Conservation (phyloP, 1,140 invertebrate genomes). For the Brachionus plicatilis region DNA sequence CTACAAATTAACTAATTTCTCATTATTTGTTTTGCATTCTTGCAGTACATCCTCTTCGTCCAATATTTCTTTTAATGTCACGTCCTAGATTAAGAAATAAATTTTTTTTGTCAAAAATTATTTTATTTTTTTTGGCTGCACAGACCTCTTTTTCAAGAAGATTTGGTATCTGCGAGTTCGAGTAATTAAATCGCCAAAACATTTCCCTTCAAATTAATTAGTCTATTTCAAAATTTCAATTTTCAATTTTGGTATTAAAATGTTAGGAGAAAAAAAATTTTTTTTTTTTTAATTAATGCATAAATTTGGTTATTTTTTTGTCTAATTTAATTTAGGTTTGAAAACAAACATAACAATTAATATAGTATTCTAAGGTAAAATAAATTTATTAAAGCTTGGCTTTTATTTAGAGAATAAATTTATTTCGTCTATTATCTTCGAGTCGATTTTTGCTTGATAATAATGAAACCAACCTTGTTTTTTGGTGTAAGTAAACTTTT, state of each 20-base stretch:
- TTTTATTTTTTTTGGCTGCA: too few species aligned
- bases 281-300: background rate
- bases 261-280: background rate
- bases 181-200: conserved; percentile 74
- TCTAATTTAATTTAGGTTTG: background rate
- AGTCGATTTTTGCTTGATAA: background rate
- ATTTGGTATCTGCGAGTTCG: conserved; percentile 68
- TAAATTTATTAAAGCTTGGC: background rate
- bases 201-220: conserved; percentile 55
- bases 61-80: conserved; percentile 78
- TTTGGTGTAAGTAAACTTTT: background rate
- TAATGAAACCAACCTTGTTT: background rate
- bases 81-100: conserved; percentile 65
- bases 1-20: conserved; percentile 85
- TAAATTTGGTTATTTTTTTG: background rate
- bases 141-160: conserved; percentile 68
- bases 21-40: conserved; percentile 87
- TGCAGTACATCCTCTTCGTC: conserved; percentile 89
- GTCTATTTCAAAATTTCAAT: background rate
- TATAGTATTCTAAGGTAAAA: background rate
- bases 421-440: background rate
- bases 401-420: background rate
- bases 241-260: conserved; percentile 39
- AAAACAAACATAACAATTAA: background rate
- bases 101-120: background rate